A percentile compares a stretch with the other conserved stretches of the same genome.
Conservation (phyloP, 1,140 invertebrate species). For the Oppia nitens region DNA sequence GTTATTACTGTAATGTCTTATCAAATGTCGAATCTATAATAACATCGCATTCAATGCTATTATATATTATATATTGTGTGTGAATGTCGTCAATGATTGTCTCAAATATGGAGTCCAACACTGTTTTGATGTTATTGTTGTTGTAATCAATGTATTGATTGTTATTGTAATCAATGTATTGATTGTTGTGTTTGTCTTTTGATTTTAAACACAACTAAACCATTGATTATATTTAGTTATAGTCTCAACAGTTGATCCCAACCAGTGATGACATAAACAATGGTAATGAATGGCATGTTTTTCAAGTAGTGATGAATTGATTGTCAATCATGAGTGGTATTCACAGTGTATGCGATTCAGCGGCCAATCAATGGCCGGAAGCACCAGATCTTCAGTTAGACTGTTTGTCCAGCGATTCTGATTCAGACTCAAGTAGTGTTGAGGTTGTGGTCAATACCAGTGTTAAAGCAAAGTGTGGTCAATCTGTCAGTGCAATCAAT, state of each 20-base stretch:
- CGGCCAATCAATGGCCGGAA: constrained; percentile 35
- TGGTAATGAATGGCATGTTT: neutral
- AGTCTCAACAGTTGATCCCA: too few species aligned
- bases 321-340: neutral
- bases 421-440: constrained; percentile 31
- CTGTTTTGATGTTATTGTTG: too few species aligned
- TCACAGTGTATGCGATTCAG: neutral
- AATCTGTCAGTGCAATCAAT: neutral
- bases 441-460: constrained; percentile 34
- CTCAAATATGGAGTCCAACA: too few species aligned
- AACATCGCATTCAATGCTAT: too few species aligned
- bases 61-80: too few species aligned
- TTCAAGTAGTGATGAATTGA: neutral
- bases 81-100: too few species aligned
- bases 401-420: constrained; percentile 36
- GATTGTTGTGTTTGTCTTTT: too few species aligned
- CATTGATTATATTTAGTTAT: neutral
- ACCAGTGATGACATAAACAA: neutral
- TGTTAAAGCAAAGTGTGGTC: constrained; percentile 10
- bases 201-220: too few species aligned
- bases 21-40: too few species aligned
- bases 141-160: too few species aligned
- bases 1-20: too few species aligned
- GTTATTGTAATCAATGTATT: too few species aligned
- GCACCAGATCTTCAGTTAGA: constrained; percentile 57